Percentiles rank a stretch among this genome's conserved stretches.
Evolutionary conservation across 2,888 invertebrate species (phyloP).

Genomic region (Cremastobaeus sp.): DNA sequence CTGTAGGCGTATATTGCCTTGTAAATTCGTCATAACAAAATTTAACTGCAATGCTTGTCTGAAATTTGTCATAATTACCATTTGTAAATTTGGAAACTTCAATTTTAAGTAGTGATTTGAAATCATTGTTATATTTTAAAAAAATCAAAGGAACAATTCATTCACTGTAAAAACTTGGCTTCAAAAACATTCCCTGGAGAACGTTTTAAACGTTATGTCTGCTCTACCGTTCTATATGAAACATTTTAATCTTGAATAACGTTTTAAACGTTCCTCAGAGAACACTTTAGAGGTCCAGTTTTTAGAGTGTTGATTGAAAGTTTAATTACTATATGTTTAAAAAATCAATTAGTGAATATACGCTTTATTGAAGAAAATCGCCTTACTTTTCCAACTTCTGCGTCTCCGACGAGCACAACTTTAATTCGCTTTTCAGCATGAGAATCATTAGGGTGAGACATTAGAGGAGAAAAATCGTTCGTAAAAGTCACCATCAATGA

Average conservation of each 20-base stretch:
- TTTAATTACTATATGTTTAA: neutral
- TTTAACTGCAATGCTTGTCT: slow-evolving; percentile 83
- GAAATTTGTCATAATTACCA: too few relatives aligned
- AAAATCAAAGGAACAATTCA: too few relatives aligned
- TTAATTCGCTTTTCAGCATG: slow-evolving; percentile 84
- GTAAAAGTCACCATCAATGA: neutral
- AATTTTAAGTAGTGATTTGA: slow-evolving; percentile 52
- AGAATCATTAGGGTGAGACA: slow-evolving; percentile 85
- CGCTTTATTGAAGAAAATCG: neutral
- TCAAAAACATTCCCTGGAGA: too few relatives aligned
- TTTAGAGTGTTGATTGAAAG: neutral
- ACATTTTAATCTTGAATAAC: too few relatives aligned
- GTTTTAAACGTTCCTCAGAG: too few relatives aligned
- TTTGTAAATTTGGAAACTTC: too few relatives aligned
- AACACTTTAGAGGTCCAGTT: neutral
- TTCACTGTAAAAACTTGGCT: too few relatives aligned
- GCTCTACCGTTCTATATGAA: too few relatives aligned
- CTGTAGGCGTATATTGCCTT: slow-evolving; percentile 82
- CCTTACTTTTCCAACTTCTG: slow-evolving; percentile 89
- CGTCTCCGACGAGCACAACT: slow-evolving; percentile 89
- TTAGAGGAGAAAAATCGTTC: slow-evolving; percentile 68
- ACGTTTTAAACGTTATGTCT: too few relatives aligned
- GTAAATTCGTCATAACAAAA: slow-evolving; percentile 85
- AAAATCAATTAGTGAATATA: too few relatives aligned
- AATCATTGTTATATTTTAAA: slow-evolving; percentile 29